Evolutionary conservation across 2,888 invertebrate genomes (phyloP).

Genomic region (Drosophila cognata): DNA sequence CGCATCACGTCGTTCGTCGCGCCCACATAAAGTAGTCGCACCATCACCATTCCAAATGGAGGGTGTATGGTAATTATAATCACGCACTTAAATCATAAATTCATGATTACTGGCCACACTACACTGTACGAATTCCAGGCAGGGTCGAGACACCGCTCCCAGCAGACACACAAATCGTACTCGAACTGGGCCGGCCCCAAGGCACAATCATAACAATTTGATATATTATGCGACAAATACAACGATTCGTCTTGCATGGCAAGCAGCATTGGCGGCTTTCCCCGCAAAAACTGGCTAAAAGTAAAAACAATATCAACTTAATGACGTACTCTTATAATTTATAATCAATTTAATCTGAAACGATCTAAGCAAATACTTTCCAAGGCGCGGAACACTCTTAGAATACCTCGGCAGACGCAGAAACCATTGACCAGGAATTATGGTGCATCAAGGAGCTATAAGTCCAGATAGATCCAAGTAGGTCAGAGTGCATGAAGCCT

Average conservation of each 20-base stretch:
- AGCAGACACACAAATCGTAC: constrained; percentile 33
- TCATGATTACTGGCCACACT: constrained; percentile 62
- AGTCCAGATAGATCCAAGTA: not conserved
- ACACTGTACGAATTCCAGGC: constrained; percentile 66
- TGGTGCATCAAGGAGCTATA: not conserved
- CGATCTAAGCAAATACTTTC: not conserved
- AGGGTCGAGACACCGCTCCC: constrained; percentile 66
- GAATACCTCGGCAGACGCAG: rapidly evolving
- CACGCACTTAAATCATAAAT: constrained; percentile 81
- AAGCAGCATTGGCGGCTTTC: constrained; percentile 49
- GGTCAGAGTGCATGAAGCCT: no score
- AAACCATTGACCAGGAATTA: not conserved
- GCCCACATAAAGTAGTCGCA: constrained; percentile 36
- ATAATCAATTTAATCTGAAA: not conserved
- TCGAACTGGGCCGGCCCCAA: constrained; percentile 29
- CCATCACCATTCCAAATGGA: not conserved
- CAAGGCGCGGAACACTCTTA: not conserved
- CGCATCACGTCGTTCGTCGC: constrained; percentile 59
- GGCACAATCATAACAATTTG: constrained; percentile 62
- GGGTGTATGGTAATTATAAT: constrained; percentile 53
- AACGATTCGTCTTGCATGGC: constrained; percentile 40
- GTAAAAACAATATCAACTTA: constrained; percentile 1
- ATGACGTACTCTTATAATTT: not conserved
- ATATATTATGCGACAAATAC: constrained; percentile 66
- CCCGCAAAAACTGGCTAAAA: constrained; percentile 1